A percentile compares a stretch with the other conserved stretches of the same genome.
Conservation (phyloP, 2,797 vertebrate genomes). For the Onychomys torridus region DNA sequence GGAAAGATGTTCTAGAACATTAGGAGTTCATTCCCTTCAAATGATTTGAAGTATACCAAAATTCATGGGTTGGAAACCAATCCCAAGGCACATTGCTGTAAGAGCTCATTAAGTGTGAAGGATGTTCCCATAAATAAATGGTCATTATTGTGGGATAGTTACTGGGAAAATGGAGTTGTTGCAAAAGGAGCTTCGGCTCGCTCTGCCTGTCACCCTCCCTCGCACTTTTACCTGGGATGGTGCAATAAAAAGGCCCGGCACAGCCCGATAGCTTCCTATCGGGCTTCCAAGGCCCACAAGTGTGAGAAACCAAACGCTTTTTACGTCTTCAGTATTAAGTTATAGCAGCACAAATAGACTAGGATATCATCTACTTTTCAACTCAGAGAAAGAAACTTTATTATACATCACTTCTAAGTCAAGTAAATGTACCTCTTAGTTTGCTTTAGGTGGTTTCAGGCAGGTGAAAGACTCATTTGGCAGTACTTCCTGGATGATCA, state of each 20-base stretch:
- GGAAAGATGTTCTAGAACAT: background rate
- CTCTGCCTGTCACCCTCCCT: background rate
- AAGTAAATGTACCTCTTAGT: background rate
- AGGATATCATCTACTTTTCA: background rate
- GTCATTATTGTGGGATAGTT: background rate
- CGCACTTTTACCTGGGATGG: background rate
- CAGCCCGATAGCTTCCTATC: background rate
- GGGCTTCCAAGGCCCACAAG: background rate
- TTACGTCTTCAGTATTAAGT: background rate
- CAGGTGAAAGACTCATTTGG: background rate
- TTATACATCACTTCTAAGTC: background rate
- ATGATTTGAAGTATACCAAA: background rate
- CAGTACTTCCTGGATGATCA: background rate
- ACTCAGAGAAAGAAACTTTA: background rate
- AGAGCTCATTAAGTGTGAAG: background rate
- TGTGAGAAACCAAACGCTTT: background rate
- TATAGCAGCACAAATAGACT: background rate
- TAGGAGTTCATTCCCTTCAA: background rate
- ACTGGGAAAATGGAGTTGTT: background rate
- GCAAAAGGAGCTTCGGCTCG: background rate
- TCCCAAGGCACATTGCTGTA: background rate
- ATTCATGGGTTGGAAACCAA: background rate
- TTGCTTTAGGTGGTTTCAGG: background rate
- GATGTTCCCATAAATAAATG: background rate
- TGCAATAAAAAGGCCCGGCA: background rate